Base-by-base conservation (phyloP, 2,113 vertebrate genomes). In the Esox niger region DNA sequence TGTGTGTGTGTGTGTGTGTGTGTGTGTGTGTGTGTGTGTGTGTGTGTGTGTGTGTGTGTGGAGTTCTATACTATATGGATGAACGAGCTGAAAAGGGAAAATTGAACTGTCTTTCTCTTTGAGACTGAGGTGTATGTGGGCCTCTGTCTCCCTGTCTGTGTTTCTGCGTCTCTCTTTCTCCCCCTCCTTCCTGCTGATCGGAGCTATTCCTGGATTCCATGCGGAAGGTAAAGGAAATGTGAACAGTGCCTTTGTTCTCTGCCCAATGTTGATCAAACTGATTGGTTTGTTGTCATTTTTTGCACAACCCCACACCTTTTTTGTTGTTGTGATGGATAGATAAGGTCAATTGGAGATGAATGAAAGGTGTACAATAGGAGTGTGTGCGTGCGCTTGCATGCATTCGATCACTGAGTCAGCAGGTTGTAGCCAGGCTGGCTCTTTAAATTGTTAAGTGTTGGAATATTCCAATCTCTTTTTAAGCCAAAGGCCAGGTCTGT, bases 71-170 rank as follows among this genome's bases (percentile, higher is more conserved):
- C n/a, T n/a, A n/a, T n/a, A n/a, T n/a, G n/a, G n/a, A n/a, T n/a
- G n/a, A n/a, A 13, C 66, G 71, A 73, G 70, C 78, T 82, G 79
- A 79, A 68, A 70, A 77, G 77, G 64, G 54, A 62, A n/a, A 6
- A 32, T 54, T 29, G 27, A 27, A 31, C 29, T 56, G n/a, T n/a
- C 29, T 63, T 23, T 52, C n/a, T 43, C 10, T 1, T 13, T 26
- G 38, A 56, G 49, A 15, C 4, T 52, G 23, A 56, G 13, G n/a
- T 11, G 10, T 25, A 25, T 6, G 17, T 31, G 56, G 29, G 56
- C 3, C 27, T 58, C 27, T 31, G 15, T 27, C 56, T 58, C 2
- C 25, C 47, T 52, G 17, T 52, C 25, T 56, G 21, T 9, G 21
- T 56, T 11, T 56, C 54, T 56, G 23, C 26, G 1, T 56, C 29